Conservation (phyloP, 2,888 invertebrate genomes). For the Phyto melanocephala region DNA sequence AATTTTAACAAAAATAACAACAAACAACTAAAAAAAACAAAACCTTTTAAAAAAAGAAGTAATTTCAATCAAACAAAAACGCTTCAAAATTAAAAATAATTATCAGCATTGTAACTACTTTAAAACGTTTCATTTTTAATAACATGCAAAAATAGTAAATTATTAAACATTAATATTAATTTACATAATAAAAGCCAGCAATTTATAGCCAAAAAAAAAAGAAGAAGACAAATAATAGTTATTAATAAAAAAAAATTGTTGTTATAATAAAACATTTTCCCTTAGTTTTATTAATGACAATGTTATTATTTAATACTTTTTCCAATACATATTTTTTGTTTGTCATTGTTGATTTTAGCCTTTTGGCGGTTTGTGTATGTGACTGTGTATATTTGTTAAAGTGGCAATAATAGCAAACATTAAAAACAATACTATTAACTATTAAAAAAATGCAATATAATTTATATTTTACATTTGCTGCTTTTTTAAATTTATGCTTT, state of each 20-base stretch:
- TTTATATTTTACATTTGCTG: constrained; percentile 27
- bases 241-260: constrained; percentile 18
- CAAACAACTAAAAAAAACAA: neutral
- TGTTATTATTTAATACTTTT: constrained; percentile 52
- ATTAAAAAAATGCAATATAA: constrained; percentile 22
- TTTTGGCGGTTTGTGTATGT: constrained; percentile 40
- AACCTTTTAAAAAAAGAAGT: neutral
- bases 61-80: neutral
- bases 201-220: constrained; percentile 25
- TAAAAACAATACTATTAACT: constrained; percentile 35
- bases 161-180: constrained; percentile 30
- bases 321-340: constrained; percentile 10
- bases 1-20: neutral
- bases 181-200: constrained; percentile 53
- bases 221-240: neutral
- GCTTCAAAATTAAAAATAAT: neutral
- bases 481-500: constrained; percentile 60
- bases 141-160: neutral
- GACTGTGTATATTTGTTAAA: neutral
- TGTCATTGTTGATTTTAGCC: constrained; percentile 42
- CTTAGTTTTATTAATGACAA: constrained; percentile 49
- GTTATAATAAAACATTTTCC: constrained; percentile 42
- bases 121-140: neutral
- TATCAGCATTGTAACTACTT: neutral
- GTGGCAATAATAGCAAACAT: neutral